phyloP scores from a whole-genome alignment of 2,113 vertebrate genomes.

The Boulengeromyrus knoepffleri region DNA sequence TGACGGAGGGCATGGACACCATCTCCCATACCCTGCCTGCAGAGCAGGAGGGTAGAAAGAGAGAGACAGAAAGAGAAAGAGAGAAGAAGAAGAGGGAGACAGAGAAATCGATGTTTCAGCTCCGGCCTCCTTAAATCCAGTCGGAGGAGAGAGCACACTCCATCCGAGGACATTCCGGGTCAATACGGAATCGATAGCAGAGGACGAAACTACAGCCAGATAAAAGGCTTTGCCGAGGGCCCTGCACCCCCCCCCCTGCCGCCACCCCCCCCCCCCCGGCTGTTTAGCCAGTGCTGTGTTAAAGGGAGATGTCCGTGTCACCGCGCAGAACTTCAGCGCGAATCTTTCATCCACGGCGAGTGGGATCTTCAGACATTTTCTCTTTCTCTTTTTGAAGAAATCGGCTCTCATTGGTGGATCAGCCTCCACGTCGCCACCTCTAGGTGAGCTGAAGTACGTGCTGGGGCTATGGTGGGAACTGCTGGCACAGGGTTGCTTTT shows the following conservation, averaged over 20 bases:
- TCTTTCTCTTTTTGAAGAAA: not conserved
- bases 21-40: not conserved
- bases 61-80: constrained; percentile 43
- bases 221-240: constrained; percentile 79
- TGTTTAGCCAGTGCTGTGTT: constrained; percentile 63
- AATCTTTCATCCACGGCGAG: constrained; percentile 25
- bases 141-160: constrained; percentile 68
- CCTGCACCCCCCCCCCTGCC: constrained; percentile 62
- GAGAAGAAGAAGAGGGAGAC: constrained; percentile 62
- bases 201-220: constrained; percentile 86
- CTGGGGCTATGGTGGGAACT: not conserved
- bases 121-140: constrained; percentile 72
- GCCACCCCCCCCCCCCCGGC: constrained; percentile 44
- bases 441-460: not conserved
- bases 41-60: constrained; percentile 27
- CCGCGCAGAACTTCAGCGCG: constrained; percentile 41
- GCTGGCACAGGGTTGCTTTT: not conserved
- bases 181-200: constrained; percentile 95
- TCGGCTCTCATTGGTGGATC: not conserved
- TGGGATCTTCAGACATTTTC: not conserved
- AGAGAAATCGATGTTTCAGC: constrained; percentile 75
- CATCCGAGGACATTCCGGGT: constrained; percentile 82
- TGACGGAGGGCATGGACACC: constrained; percentile 60
- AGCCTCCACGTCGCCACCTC: not conserved
- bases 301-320: constrained; percentile 60